Conservation (phyloP, 2,888 invertebrate genomes). For the Cephus pygmeus region DNA sequence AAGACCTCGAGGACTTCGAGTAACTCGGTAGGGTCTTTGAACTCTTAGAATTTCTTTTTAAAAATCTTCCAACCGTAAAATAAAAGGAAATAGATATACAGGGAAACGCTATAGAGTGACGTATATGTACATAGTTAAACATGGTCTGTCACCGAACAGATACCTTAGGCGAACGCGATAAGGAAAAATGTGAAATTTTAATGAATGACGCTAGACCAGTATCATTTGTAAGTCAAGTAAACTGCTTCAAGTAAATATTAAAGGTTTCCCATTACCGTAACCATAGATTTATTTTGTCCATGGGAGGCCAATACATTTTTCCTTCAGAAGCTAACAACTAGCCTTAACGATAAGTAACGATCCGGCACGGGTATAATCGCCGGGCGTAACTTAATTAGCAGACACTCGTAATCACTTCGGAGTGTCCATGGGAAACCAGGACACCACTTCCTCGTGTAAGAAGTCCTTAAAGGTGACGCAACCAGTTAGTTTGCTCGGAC, state of each 20-base stretch:
- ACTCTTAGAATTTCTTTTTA: background rate
- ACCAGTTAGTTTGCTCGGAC: background rate
- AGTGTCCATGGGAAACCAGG: slow-evolving; percentile 10
- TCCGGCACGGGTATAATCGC: slow-evolving; percentile 32
- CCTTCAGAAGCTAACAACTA: background rate
- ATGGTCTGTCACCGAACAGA: background rate
- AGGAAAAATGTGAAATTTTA: background rate
- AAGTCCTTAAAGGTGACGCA: background rate
- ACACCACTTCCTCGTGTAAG: background rate
- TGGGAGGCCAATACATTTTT: too few species aligned
- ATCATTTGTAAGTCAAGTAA: background rate
- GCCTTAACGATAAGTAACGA: slow-evolving; percentile 34
- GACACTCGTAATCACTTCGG: slow-evolving; percentile 36
- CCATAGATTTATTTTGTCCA: background rate
- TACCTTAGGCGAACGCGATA: background rate
- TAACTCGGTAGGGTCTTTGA: background rate
- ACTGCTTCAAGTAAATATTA: background rate
- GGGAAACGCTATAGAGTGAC: background rate
- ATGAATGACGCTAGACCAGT: background rate
- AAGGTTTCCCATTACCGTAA: background rate
- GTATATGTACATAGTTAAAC: background rate
- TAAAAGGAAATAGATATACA: background rate
- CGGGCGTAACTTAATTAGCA: slow-evolving; percentile 42
- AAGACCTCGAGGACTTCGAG: background rate
- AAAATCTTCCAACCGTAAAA: background rate